Conservation (phyloP, 2,888 invertebrate genomes). For the Cephonodes hylas region DNA sequence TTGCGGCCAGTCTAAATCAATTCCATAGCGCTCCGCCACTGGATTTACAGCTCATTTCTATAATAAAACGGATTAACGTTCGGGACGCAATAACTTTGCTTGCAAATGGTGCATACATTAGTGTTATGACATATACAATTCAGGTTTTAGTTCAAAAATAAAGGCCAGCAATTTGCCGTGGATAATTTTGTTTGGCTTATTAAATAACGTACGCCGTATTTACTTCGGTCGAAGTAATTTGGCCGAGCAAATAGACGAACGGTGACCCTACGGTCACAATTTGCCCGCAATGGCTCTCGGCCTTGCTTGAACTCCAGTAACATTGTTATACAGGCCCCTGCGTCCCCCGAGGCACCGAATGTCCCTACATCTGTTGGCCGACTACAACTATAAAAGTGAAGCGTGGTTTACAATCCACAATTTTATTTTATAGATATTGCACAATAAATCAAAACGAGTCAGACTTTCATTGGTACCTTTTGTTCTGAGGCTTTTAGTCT, state of each 20-base stretch:
- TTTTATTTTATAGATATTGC: constrained; percentile 68
- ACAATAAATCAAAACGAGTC: constrained; percentile 60
- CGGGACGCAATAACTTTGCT: constrained; percentile 58
- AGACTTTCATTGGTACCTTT: constrained; percentile 50
- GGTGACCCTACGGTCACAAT: constrained; percentile 72
- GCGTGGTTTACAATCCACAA: constrained; percentile 64
- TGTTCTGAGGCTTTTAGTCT: constrained; percentile 42
- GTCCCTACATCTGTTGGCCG: constrained; percentile 70
- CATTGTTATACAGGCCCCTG: constrained; percentile 68
- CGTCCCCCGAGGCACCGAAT: constrained; percentile 65
- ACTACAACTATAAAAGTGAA: constrained; percentile 64
- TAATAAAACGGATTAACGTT: constrained; percentile 61
- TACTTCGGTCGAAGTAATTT: constrained; percentile 63
- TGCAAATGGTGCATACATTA: constrained; percentile 60
- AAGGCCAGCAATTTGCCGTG: constrained; percentile 29
- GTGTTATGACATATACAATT: constrained; percentile 60
- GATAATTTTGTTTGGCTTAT: constrained; percentile 48
- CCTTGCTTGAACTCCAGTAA: constrained; percentile 72
- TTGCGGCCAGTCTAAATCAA: constrained; percentile 66
- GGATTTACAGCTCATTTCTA: constrained; percentile 58
- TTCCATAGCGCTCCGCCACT: constrained; percentile 46
- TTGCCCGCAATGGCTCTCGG: constrained; percentile 66
- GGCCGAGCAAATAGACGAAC: constrained; percentile 60
- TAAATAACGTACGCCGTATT: constrained; percentile 61
- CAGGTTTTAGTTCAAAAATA: constrained; percentile 47